Conservation (phyloP, 2,888 invertebrate species). For the Protodeltote pygarga region DNA sequence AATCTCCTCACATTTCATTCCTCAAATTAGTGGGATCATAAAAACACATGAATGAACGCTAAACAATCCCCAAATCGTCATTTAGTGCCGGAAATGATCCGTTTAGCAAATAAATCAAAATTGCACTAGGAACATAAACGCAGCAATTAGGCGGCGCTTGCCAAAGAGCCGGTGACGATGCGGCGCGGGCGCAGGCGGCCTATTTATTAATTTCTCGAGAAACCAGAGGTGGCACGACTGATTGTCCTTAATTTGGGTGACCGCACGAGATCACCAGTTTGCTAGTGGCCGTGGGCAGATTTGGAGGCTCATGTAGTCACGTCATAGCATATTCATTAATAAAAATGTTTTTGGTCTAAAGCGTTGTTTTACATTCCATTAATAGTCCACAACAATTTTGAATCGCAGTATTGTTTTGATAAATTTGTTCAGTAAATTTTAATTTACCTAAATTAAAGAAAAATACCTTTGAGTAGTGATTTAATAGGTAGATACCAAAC, state of each 20-base stretch:
- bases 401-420: no score
- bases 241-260: slow-evolving; percentile 62
- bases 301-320: slow-evolving; percentile 9
- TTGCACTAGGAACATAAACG: slow-evolving; percentile 69
- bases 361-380: no score
- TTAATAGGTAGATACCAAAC: no score
- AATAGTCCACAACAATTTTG: no score
- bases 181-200: slow-evolving; percentile 51
- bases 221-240: slow-evolving; percentile 63
- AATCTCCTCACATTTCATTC: slow-evolving; percentile 39
- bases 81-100: slow-evolving; percentile 81
- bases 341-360: no score
- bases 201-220: slow-evolving; percentile 68
- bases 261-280: slow-evolving; percentile 20
- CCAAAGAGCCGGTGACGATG: slow-evolving; percentile 65
- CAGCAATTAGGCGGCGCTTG: slow-evolving; percentile 63
- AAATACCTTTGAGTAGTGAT: background rate
- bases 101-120: slow-evolving; percentile 83
- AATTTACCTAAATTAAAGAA: background rate
- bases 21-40: slow-evolving; percentile 43
- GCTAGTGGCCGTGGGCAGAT: slow-evolving; percentile 7
- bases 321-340: slow-evolving; percentile 4
- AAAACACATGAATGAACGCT: slow-evolving; percentile 59
- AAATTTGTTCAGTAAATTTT: background rate
- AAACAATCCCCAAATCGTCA: slow-evolving; percentile 64